These are phyloP conservation scores for Prietella phreatophila DNA, from an alignment of 2,113 vertebrate species.

Conservation along the genomic window DNA sequence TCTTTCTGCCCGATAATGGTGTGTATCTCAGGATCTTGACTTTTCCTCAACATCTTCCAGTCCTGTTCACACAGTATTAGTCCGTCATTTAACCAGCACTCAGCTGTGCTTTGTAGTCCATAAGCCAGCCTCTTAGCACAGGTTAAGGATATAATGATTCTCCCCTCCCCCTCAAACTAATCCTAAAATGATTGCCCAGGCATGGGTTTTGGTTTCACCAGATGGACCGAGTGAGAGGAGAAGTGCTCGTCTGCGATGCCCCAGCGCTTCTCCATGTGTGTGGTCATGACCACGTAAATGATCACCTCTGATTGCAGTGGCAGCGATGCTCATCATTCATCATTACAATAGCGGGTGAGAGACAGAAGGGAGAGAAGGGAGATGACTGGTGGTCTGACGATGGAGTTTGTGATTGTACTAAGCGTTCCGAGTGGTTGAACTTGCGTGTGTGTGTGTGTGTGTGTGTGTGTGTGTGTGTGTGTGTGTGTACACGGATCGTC, in stretches of 20 bases:
- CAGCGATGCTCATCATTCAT: constrained; percentile 72
- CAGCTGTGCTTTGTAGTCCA: constrained; percentile 42
- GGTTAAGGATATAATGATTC: constrained; percentile 50
- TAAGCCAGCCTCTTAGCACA: constrained; percentile 53
- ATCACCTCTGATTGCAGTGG: constrained; percentile 74
- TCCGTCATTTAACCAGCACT: constrained; percentile 44
- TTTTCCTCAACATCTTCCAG: not conserved
- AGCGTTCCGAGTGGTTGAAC: constrained; percentile 31
- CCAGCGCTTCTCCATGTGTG: constrained; percentile 70
- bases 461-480: no score
- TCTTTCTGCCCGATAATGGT: not conserved
- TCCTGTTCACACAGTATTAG: constrained; percentile 7
- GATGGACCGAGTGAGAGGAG: constrained; percentile 64
- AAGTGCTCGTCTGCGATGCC: constrained; percentile 66
- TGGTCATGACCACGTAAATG: constrained; percentile 74
- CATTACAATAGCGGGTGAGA: constrained; percentile 69
- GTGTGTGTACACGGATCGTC: constrained; percentile 24
- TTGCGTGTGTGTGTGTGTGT: constrained; percentile 23
- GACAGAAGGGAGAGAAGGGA: constrained; percentile 51
- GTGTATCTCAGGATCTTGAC: not conserved
- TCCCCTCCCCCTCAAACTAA: constrained; percentile 40
- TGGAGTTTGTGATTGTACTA: constrained; percentile 37
- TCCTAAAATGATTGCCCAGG: constrained; percentile 59
- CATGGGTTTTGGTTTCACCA: constrained; percentile 69
- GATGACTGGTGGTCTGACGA: constrained; percentile 63